Evolutionary conservation across 1,140 invertebrate species (phyloP).

Genomic region (Drosophila watanabei): DNA sequence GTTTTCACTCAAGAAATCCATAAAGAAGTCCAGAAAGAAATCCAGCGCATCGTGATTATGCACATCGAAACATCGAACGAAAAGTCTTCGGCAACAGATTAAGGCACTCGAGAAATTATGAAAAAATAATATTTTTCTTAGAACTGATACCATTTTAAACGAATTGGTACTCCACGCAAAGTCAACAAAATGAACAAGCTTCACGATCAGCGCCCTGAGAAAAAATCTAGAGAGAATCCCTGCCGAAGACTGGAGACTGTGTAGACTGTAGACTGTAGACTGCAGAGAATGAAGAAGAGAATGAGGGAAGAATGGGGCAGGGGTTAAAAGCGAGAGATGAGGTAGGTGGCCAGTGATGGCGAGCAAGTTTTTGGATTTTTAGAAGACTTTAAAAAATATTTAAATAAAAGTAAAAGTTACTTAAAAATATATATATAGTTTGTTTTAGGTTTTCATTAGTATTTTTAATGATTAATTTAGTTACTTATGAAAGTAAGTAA

Average conservation of each 20-base stretch:
- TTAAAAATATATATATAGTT: background rate
- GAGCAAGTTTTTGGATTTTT: background rate
- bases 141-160: conserved; percentile 85
- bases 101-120: conserved; percentile 84
- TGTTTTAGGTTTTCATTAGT: too few species aligned
- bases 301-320: background rate
- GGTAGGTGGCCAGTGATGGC: conserved; percentile 36
- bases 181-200: conserved; percentile 76
- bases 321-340: conserved; percentile 7
- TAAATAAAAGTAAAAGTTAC: too few species aligned
- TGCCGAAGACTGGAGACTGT: background rate
- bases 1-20: conserved; percentile 51
- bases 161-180: conserved; percentile 78
- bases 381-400: background rate
- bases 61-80: conserved; percentile 68
- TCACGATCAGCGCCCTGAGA: conserved; percentile 58
- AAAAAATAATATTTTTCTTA: conserved; percentile 85
- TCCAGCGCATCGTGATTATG: conserved; percentile 64
- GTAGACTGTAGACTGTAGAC: conserved; percentile 3
- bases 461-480: background rate
- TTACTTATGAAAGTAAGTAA: background rate
- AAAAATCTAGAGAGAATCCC: conserved; percentile 40
- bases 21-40: conserved; percentile 1
- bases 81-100: conserved; percentile 71
- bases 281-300: conserved; percentile 1